A percentile compares a stretch with the other conserved stretches of the same genome.
These are phyloP conservation scores for Meiosimyza platycephala DNA, from an alignment of 2,888 invertebrate species.

Conservation along the genomic window DNA sequence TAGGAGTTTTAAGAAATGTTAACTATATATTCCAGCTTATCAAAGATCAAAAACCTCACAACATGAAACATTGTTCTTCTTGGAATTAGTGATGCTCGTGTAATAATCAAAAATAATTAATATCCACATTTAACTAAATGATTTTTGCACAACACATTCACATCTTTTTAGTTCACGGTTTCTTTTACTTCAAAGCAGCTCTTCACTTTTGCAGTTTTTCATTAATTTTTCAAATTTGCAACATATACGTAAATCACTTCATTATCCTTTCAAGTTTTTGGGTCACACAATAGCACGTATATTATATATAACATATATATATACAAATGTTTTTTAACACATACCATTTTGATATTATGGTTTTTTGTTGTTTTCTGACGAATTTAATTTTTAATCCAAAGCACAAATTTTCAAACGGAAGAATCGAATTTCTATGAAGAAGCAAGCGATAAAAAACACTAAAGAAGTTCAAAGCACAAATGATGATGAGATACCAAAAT, in stretches of 20 bases:
- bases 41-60: too few species aligned
- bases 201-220: background rate
- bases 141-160: background rate
- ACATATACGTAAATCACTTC: background rate
- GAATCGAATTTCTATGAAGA: constrained; percentile 27
- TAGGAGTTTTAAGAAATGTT: too few species aligned
- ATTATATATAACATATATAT: background rate
- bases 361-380: constrained; percentile 25
- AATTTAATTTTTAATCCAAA: constrained; percentile 17
- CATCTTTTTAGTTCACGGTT: background rate
- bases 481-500: constrained; percentile 63
- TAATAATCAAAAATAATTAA: too few species aligned
- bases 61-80: too few species aligned
- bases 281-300: background rate
- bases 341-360: constrained; percentile 45
- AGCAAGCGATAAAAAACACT: constrained; percentile 51
- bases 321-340: constrained; percentile 26
- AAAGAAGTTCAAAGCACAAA: constrained; percentile 66
- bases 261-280: background rate
- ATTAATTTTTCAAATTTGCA: background rate
- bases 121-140: too few species aligned
- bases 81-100: too few species aligned
- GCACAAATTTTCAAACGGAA: constrained; percentile 19
- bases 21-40: too few species aligned
- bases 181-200: too few species aligned